Base-by-base conservation (phyloP, 2,113 vertebrate genomes). In the Clarias gariepinus region DNA sequence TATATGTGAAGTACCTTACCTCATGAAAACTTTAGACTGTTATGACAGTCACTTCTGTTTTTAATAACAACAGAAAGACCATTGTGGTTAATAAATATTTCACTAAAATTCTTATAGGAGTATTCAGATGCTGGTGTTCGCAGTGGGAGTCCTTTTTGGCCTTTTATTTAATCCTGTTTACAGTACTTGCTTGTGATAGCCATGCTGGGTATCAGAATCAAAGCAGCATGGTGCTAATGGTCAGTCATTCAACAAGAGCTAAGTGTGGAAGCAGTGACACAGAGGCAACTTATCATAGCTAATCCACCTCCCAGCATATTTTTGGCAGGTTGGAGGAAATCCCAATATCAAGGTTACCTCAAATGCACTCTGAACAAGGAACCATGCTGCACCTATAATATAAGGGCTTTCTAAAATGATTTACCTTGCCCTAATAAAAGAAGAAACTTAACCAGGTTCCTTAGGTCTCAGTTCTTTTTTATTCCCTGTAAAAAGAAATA, bases 141-240 rank as follows among this genome's bases (percentile, higher is more conserved):
- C 73, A 81, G 52, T 86, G 87, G 58, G 79, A 87, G 82, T 87
- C 81, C 90, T 88, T 89, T 80, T 88, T 61, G 81, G 88, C 82
- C 76, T 63, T 89, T 86, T 87, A 86, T 88, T 63, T 55, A 85
- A 82, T 28, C 64, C 16, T 60, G 55, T 79, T 60, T 6, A 47
- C 6, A 47, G 47, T 47, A 33, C 47, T 79, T 30, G n/a, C 53
- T 18, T 78, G 53, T 57, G 52, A 78, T 33, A 30, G 76, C n/a
- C 53, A 57, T 58, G 47, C 88, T 16, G 53, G 8, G 36, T 64
- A 13, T 92, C 61, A 90, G 89, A 94, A 90, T 92, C 86, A 82
- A 86, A 86, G 86, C 89, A 90, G 87, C 90, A 91, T 90, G 87
- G 71, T 76, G 88, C 86, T 92, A 92, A 93, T 93, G 53, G 4